phyloP scores from a whole-genome alignment of 2,888 invertebrate genomes.

The Laothoe populi region DNA sequence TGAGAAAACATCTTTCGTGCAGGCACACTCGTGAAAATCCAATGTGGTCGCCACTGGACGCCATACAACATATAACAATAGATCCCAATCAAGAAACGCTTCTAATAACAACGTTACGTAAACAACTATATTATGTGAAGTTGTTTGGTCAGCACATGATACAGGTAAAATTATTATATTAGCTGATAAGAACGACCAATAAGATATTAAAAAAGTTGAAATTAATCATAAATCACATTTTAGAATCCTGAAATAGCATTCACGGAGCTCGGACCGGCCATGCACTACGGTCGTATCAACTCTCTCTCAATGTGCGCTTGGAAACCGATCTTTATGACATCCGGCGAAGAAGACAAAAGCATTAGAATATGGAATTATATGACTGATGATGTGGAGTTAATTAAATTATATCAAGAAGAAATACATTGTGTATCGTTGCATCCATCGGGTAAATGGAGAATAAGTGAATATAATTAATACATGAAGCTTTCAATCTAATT shows the following conservation, averaged over 20 bases:
- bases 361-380: slow-evolving; percentile 97
- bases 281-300: slow-evolving; percentile 93
- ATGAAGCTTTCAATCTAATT: background rate
- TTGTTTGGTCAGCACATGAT: slow-evolving; percentile 87
- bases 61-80: slow-evolving; percentile 83
- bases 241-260: slow-evolving; percentile 86
- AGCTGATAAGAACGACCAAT: background rate
- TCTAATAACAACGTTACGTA: slow-evolving; percentile 87
- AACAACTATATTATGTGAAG: slow-evolving; percentile 88
- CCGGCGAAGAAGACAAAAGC: slow-evolving; percentile 91
- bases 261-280: slow-evolving; percentile 87
- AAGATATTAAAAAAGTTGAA: background rate
- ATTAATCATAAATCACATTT: slow-evolving; percentile 8
- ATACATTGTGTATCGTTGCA: slow-evolving; percentile 90
- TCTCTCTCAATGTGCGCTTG: slow-evolving; percentile 93
- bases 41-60: slow-evolving; percentile 77
- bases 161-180: slow-evolving; percentile 57
- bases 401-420: slow-evolving; percentile 93
- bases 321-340: slow-evolving; percentile 95
- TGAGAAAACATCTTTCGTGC: background rate
- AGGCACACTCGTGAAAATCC: slow-evolving; percentile 78
- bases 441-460: slow-evolving; percentile 75
- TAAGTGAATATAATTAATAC: background rate
- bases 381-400: slow-evolving; percentile 90
- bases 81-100: slow-evolving; percentile 86